These are phyloP conservation scores for Heliconius hermathena DNA, from an alignment of 1,140 invertebrate species.

Conservation along the genomic window DNA sequence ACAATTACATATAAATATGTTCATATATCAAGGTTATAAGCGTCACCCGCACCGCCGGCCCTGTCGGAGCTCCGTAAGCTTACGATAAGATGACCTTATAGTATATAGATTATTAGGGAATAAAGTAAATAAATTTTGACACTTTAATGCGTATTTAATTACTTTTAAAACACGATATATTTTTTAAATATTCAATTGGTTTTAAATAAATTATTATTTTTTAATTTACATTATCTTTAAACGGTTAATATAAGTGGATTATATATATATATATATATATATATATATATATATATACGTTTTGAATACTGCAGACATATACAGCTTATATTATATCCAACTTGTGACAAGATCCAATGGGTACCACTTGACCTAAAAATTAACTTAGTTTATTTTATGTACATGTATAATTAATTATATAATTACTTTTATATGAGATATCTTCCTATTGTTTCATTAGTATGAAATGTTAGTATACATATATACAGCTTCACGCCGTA, in stretches of 20 bases:
- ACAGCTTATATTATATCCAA: background rate
- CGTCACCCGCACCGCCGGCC: conserved; percentile 18
- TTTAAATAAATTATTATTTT: too few species aligned
- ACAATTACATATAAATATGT: background rate
- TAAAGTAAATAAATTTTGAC: background rate
- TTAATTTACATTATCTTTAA: too few species aligned
- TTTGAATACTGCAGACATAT: background rate
- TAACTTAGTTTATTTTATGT: background rate
- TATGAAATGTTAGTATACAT: too few species aligned
- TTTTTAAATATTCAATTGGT: too few species aligned
- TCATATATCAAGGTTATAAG: conserved; percentile 25
- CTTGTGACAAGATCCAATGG: background rate
- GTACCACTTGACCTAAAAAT: background rate
- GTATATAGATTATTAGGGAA: background rate
- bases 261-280: too few species aligned
- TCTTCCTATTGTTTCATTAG: too few species aligned
- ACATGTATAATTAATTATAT: too few species aligned
- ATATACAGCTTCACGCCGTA: too few species aligned
- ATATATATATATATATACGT: too few species aligned
- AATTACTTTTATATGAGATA: background rate
- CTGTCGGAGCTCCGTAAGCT: conserved; percentile 19
- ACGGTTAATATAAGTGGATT: too few species aligned
- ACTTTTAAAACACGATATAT: background rate
- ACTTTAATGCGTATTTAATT: conserved; percentile 11
- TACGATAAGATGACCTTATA: conserved; percentile 24